phyloP scores from a whole-genome alignment of 2,888 invertebrate genomes.

The Catotricha subobsoleta region DNA sequence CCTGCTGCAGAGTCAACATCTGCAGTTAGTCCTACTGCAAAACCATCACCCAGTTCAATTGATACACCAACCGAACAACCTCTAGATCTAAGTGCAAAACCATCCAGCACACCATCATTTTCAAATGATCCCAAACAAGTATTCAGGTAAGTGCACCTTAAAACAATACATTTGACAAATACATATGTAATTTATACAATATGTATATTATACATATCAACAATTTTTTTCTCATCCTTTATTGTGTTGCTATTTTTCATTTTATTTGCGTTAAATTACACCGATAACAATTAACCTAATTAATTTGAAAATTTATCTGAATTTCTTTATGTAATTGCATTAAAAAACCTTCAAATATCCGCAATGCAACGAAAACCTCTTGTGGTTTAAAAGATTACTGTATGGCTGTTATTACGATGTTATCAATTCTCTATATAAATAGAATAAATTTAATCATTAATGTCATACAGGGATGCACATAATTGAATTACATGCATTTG shows the following conservation, averaged over 20 bases:
- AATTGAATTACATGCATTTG: too few relatives aligned
- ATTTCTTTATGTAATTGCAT: not conserved
- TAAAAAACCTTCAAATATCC: not conserved
- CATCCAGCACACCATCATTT: constrained; percentile 5
- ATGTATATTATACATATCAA: too few relatives aligned
- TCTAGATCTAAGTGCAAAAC: constrained; percentile 65
- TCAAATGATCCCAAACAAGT: constrained; percentile 37
- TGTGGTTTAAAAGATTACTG: too few relatives aligned
- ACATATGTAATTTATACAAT: too few relatives aligned
- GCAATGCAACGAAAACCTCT: too few relatives aligned
- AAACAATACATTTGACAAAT: too few relatives aligned
- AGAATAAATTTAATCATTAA: too few relatives aligned
- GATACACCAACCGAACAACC: constrained; percentile 47
- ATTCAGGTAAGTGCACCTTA: constrained; percentile 45
- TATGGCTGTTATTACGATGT: too few relatives aligned
- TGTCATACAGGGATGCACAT: too few relatives aligned
- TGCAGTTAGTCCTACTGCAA: constrained; percentile 27
- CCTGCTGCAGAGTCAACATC: constrained; percentile 19
- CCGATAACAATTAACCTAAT: constrained; percentile 7
- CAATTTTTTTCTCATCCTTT: not conserved
- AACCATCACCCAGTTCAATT: constrained; percentile 32
- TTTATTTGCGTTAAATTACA: not conserved
- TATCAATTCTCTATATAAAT: not conserved
- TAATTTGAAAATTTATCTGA: not conserved
- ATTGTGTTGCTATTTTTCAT: not conserved